phyloP scores from a whole-genome alignment of 1,140 invertebrate genomes.

The Conus ventricosus region DNA sequence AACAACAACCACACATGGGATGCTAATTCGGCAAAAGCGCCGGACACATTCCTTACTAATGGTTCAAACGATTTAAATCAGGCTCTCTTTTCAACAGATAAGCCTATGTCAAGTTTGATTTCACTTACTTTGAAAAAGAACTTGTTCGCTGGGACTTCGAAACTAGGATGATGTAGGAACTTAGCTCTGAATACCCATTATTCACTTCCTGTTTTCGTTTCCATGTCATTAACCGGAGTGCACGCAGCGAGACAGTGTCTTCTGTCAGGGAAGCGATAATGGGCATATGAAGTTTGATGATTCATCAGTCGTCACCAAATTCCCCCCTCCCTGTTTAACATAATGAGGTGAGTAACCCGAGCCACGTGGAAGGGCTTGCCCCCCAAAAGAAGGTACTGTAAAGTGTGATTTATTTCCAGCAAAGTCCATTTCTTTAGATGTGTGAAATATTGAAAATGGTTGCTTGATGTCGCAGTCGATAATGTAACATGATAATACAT shows the following conservation, averaged over 20 bases:
- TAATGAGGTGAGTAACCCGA: not conserved
- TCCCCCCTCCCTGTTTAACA: not conserved
- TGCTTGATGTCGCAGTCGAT: no score
- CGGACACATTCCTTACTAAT: not conserved
- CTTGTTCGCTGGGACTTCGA: not conserved
- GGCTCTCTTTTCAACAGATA: not conserved
- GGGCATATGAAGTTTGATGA: not conserved
- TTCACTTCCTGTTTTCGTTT: conserved; percentile 40
- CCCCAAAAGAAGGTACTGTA: no score
- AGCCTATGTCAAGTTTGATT: not conserved
- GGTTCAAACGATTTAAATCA: not conserved
- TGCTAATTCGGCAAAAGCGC: not conserved
- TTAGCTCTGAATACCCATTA: conserved; percentile 4
- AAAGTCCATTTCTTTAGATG: no score
- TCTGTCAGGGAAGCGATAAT: not conserved
- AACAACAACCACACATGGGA: not conserved
- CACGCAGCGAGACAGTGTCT: not conserved
- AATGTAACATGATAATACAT: no score
- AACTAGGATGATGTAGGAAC: conserved; percentile 15
- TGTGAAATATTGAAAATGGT: no score
- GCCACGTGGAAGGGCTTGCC: no score
- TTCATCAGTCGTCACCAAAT: conserved; percentile 2
- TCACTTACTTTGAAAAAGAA: not conserved
- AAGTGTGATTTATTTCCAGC: no score
- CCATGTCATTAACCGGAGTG: conserved; percentile 33